Conservation (phyloP, 2,113 vertebrate genomes). For the Etia nguti region DNA sequence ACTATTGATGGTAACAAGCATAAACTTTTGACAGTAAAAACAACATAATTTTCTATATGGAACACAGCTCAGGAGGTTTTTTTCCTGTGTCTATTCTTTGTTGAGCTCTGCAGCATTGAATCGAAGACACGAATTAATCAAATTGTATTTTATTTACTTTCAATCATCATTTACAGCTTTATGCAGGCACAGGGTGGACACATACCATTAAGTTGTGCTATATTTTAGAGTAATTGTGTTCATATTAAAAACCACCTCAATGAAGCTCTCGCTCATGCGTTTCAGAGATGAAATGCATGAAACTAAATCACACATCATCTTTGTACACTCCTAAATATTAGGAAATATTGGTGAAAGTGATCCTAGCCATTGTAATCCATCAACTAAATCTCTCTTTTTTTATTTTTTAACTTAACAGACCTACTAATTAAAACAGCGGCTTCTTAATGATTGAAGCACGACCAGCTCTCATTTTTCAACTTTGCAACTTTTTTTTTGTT, state of each 20-base stretch:
- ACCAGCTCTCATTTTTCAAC: neutral
- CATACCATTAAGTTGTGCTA: neutral
- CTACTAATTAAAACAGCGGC: neutral
- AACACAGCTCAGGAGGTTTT: neutral
- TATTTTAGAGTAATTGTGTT: neutral
- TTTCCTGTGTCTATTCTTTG: neutral
- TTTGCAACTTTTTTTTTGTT: neutral
- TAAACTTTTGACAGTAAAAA: neutral
- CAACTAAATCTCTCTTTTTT: neutral
- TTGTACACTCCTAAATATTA: slow-evolving; percentile 67
- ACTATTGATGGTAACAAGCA: neutral
- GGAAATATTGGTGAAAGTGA: slow-evolving; percentile 34
- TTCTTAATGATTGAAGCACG: neutral
- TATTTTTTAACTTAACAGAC: neutral
- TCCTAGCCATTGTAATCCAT: neutral
- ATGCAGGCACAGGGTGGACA: slow-evolving; percentile 4
- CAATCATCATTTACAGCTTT: slow-evolving; percentile 25
- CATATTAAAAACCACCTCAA: neutral
- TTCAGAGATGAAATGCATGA: neutral
- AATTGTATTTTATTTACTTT: slow-evolving; percentile 31
- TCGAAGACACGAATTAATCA: neutral
- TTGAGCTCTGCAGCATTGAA: neutral
- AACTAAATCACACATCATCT: neutral
- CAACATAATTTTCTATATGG: neutral
- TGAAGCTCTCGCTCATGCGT: neutral